Evolutionary conservation across 2,888 invertebrate species (phyloP), one percentile per base, ranked within the genome.

Genomic region (Rotaria macrura): DNA sequence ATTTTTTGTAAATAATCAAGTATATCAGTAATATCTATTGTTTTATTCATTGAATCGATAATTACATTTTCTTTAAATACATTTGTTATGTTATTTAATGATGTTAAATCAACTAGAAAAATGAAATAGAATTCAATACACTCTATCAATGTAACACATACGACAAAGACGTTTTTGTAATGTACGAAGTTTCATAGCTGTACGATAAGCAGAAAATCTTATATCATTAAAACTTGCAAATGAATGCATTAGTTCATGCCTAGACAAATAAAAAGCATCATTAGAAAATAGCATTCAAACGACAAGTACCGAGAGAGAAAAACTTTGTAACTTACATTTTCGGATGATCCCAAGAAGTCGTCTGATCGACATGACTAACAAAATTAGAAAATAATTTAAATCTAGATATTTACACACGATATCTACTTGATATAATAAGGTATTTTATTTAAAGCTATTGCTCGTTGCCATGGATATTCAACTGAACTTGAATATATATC

Each of bases 11-110:
- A 93, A 87, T 97, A 95, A 88, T 95, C 95, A 88, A 97, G 95
- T 95, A 99, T 97, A 91, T 98, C 97, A 40, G 96, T 95, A 87
- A 98, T 96, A 92, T 97, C 96, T 89, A 98, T 97, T 91, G 96
- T 96, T 29, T 96, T 96, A 86, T 96, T 93, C 90, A 96, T 96
- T 20, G 94, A 93, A 92, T 97, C 96, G 90, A 97, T 97, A 43
- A 95, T 94, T 34, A 34, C 17, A 34, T 65, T 12, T 65, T 65
- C 65, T 43, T 40, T 43, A 25, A 79, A 79, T 23, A 79, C 74
- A 43, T 25, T 79, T 20, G 79, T 34, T 17, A 57, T 52, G 79
- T 79, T n/a, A 29, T 25, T 74, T 9, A 85, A 38, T 4, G 84
- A 52, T 40, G 65, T 55, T 84, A 84, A 84, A 40, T 84, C 84